Conservation (phyloP, 2,113 vertebrate genomes). For the Notechis scutatus region DNA sequence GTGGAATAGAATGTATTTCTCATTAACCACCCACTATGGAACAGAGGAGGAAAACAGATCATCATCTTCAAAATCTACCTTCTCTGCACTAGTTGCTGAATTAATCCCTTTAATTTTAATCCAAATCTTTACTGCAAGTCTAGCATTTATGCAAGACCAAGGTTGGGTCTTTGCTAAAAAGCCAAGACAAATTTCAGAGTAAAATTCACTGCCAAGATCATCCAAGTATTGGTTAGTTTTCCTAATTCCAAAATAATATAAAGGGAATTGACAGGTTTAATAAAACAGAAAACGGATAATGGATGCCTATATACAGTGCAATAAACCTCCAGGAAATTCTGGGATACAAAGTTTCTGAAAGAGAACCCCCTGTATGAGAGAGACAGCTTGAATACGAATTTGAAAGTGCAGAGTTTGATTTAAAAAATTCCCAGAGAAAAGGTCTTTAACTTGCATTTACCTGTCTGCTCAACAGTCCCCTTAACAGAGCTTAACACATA, state of each 20-base stretch:
- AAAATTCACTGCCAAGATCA: background rate
- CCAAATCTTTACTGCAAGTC: background rate
- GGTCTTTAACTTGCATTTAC: background rate
- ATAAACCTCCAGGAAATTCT: background rate
- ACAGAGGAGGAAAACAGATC: background rate
- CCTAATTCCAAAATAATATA: no score
- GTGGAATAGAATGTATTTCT: background rate
- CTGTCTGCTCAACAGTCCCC: background rate
- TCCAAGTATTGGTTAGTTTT: background rate
- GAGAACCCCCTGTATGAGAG: background rate
- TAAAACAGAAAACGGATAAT: background rate
- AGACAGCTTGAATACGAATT: background rate
- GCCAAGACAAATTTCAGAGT: no score
- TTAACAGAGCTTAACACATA: background rate
- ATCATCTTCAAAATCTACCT: background rate
- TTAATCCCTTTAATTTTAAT: background rate
- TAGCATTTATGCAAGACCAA: background rate
- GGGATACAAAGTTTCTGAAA: background rate
- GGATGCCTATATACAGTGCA: background rate
- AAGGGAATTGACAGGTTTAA: background rate
- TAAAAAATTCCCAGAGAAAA: background rate
- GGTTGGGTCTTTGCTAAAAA: background rate
- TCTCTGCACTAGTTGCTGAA: background rate
- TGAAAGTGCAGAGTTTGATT: background rate
- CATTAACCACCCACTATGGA: background rate